Evolutionary conservation across 2,797 vertebrate genomes (phyloP), one percentile per base, ranked within the genome.

Genomic region (Erpetoichthys calabaricus): DNA sequence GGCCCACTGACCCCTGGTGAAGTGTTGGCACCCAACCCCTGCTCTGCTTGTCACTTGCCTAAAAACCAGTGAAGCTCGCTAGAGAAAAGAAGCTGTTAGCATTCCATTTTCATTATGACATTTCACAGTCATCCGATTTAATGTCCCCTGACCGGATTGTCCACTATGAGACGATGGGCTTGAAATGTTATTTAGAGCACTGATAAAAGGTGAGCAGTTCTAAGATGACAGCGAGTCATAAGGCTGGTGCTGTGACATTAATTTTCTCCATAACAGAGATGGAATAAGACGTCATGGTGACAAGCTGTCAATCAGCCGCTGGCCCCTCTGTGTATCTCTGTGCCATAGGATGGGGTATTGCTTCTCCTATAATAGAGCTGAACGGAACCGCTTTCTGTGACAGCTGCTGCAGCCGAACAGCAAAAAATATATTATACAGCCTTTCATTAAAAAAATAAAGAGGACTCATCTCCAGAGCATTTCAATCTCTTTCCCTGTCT

Each of bases 221-320:
- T 83, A 86, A 88, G 86, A 91, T 92, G 91, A 94, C 91, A 94
- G 91, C 80, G 62, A 94, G 89, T 90, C 89, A 91, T 86, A 86
- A 89, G 89, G 81, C 88, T 84, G 79, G 78, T 84, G 78, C 79
- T 84, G 82, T 86, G 83, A 87, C 85, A 86, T 86, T 88, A 85
- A 86, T 91, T 89, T 89, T 88, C 85, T 87, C 82, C 83, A 84
- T 87, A 91, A 92, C 90, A 87, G 87, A 91, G 87, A 89, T 91
- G 86, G 87, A 95, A 91, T 92, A 90, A 92, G 89, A 97, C 83
- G 88, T 95, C 91, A 94, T 73, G 73, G 81, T 94, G 94, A 97
- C 92, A 91, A 88, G 87, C 88, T 91, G 91, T 94, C 94, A 97
- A 84, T 97, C 92, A 92, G 82, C 64, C 59, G 80, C 69, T 75